Evolutionary conservation across 2,888 invertebrate genomes (phyloP).

Genomic region (Barypeithes pellucidus): DNA sequence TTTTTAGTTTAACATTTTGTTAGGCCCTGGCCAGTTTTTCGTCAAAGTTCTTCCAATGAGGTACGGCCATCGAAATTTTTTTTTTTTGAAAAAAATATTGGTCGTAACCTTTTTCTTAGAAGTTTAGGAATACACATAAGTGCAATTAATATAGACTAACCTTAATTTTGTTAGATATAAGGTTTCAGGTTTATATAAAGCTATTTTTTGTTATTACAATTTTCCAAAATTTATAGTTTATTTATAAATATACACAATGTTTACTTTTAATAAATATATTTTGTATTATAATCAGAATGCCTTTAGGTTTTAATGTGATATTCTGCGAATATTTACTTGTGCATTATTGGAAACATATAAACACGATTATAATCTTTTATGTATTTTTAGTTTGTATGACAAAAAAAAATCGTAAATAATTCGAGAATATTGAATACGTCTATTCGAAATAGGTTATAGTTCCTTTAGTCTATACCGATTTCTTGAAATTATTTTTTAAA

Average conservation of each 20-base stretch:
- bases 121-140: constrained; percentile 61
- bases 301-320: constrained; percentile 34
- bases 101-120: constrained; percentile 31
- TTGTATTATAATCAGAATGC: constrained; percentile 37
- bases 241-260: constrained; percentile 48
- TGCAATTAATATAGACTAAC: constrained; percentile 71
- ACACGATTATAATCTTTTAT: no score
- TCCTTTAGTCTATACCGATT: no score
- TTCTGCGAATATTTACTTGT: no score
- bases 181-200: constrained; percentile 34
- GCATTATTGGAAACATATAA: no score
- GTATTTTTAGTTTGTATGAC: no score
- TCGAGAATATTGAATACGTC: no score
- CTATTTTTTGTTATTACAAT: constrained; percentile 42
- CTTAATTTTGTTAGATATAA: constrained; percentile 65
- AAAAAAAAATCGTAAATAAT: no score
- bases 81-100: constrained; percentile 19
- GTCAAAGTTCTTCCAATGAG: constrained; percentile 70
- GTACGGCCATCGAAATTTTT: constrained; percentile 42
- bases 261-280: constrained; percentile 39
- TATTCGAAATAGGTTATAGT: no score
- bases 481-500: no score
- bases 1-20: constrained; percentile 67
- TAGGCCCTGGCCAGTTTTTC: constrained; percentile 70
- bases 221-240: constrained; percentile 64